Evolutionary conservation across 2,888 invertebrate genomes (phyloP).

Genomic region (Pinctada fucata): DNA sequence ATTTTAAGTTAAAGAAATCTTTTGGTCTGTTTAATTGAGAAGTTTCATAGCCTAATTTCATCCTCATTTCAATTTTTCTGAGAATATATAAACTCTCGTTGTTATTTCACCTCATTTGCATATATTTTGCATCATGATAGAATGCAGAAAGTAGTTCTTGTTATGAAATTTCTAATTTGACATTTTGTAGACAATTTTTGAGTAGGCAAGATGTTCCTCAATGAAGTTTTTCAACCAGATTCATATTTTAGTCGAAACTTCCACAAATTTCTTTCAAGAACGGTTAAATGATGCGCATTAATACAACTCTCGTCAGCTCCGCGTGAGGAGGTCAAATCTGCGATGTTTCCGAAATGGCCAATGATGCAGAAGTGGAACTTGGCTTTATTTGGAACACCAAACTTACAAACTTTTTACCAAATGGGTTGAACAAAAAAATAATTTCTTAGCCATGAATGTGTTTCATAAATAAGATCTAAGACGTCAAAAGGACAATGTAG

Average conservation of each 20-base stretch:
- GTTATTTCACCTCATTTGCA: background rate
- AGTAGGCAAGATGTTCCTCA: background rate
- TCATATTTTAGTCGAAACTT: too few species aligned
- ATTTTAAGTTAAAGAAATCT: too few species aligned
- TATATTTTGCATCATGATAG: background rate
- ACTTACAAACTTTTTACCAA: background rate
- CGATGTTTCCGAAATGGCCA: constrained; percentile 56
- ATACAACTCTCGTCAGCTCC: constrained; percentile 46
- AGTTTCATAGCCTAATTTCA: too few species aligned
- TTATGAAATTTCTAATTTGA: background rate
- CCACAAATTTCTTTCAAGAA: too few species aligned
- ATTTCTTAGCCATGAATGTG: too few species aligned
- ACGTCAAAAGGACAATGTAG: background rate
- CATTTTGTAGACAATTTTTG: background rate
- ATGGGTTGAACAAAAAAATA: background rate
- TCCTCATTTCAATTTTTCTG: background rate
- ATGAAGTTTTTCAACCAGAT: too few species aligned
- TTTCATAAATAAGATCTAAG: too few species aligned
- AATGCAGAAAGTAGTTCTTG: background rate
- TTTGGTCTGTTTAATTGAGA: too few species aligned
- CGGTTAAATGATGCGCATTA: constrained; percentile 31
- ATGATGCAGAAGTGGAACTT: constrained; percentile 48
- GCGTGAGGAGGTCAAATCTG: constrained; percentile 52
- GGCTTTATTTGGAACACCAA: background rate
- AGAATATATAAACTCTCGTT: background rate